Conservation (phyloP, 2,888 invertebrate species). For the Rhaphigaster nebulosa region DNA sequence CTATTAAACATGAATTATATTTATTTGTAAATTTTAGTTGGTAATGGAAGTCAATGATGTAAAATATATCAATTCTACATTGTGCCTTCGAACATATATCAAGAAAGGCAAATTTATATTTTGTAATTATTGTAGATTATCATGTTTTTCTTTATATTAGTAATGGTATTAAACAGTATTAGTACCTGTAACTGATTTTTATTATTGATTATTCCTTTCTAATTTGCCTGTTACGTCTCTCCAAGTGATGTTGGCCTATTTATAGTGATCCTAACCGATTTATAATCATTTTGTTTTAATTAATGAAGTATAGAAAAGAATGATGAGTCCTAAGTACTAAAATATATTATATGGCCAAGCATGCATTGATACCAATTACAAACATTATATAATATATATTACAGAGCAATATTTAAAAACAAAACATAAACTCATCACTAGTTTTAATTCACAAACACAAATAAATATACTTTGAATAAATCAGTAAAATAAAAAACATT, state of each 20-base stretch:
- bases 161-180: slow-evolving; percentile 63
- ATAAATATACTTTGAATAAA: not conserved
- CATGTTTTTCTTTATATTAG: slow-evolving; percentile 63
- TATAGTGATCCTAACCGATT: not conserved
- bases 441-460: not conserved
- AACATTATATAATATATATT: not conserved
- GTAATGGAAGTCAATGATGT: slow-evolving; percentile 48
- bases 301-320: not conserved
- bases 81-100: slow-evolving; percentile 57
- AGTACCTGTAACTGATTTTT: slow-evolving; percentile 57
- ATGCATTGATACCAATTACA: not conserved
- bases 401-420: not conserved
- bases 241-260: not conserved
- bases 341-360: no score
- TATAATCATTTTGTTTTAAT: no score
- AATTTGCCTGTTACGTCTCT: not conserved
- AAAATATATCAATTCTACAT: slow-evolving; percentile 59
- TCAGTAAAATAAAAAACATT: no score
- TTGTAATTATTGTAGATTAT: slow-evolving; percentile 63
- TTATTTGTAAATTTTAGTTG: slow-evolving; percentile 61
- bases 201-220: slow-evolving; percentile 4
- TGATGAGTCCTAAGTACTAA: not conserved
- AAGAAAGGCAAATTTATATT: slow-evolving; percentile 60
- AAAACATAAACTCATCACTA: not conserved
- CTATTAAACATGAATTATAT: slow-evolving; percentile 49